Conservation (phyloP, 2,888 invertebrate genomes). For the Lamellibrachia satsuma region DNA sequence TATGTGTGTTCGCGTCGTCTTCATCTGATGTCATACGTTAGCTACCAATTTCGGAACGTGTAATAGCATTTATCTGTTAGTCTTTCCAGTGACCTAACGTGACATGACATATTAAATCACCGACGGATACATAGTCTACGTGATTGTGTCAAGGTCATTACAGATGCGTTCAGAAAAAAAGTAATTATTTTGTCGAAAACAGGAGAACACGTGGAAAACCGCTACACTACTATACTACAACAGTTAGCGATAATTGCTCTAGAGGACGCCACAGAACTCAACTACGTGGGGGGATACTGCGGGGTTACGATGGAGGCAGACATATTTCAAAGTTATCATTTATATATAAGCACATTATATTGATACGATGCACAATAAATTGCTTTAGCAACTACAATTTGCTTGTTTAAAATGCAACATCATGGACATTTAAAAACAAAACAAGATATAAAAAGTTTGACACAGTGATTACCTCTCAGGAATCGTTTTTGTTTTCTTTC, state of each 20-base stretch:
- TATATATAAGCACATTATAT: background rate
- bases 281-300: background rate
- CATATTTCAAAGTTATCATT: background rate
- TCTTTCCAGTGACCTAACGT: background rate
- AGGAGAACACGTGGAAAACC: background rate
- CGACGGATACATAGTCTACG: background rate
- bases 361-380: background rate
- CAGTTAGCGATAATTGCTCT: background rate
- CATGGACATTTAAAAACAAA: background rate
- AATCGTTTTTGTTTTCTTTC: too few relatives aligned
- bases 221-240: background rate
- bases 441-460: background rate
- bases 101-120: background rate
- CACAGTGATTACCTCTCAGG: too few relatives aligned
- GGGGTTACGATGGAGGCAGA: background rate
- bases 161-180: background rate
- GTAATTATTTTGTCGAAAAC: background rate
- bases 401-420: background rate
- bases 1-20: background rate
- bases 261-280: background rate
- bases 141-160: background rate
- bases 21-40: background rate
- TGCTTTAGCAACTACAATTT: background rate
- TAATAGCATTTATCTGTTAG: background rate
- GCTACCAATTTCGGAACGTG: too few relatives aligned